Conservation (phyloP, 2,888 invertebrate species). For the Clitarchus hookeri region DNA sequence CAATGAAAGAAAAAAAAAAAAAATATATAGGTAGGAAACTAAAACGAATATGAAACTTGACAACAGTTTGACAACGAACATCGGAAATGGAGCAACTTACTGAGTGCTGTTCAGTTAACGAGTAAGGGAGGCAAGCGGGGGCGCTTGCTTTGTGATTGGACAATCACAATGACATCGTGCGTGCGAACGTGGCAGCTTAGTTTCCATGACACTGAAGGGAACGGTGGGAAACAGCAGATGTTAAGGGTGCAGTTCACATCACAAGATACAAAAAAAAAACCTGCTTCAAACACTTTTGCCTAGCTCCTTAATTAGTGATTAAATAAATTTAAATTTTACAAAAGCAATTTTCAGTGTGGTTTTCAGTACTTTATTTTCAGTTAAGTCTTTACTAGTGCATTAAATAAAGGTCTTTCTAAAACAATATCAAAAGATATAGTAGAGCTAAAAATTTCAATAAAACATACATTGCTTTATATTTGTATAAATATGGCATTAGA, state of each 20-base stretch:
- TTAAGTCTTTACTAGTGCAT: too few species aligned
- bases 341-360: neutral
- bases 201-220: slow-evolving; percentile 42
- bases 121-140: slow-evolving; percentile 28
- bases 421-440: too few species aligned
- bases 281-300: slow-evolving; percentile 27
- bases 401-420: too few species aligned
- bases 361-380: neutral
- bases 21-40: slow-evolving; percentile 25
- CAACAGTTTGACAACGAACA: slow-evolving; percentile 33
- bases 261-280: slow-evolving; percentile 24
- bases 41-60: slow-evolving; percentile 27
- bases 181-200: slow-evolving; percentile 40
- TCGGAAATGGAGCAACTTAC: slow-evolving; percentile 29
- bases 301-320: neutral
- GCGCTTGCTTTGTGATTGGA: slow-evolving; percentile 17
- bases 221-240: slow-evolving; percentile 39
- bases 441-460: too few species aligned
- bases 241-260: slow-evolving; percentile 5
- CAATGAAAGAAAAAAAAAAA: slow-evolving; percentile 18
- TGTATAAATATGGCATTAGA: too few species aligned
- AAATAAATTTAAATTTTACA: neutral
- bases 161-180: slow-evolving; percentile 12
- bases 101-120: slow-evolving; percentile 25
- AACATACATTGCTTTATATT: too few species aligned